Evolutionary conservation across 1,140 invertebrate genomes (phyloP), one percentile per base, ranked within the genome.

Genomic region (Penaeus indicus): DNA sequence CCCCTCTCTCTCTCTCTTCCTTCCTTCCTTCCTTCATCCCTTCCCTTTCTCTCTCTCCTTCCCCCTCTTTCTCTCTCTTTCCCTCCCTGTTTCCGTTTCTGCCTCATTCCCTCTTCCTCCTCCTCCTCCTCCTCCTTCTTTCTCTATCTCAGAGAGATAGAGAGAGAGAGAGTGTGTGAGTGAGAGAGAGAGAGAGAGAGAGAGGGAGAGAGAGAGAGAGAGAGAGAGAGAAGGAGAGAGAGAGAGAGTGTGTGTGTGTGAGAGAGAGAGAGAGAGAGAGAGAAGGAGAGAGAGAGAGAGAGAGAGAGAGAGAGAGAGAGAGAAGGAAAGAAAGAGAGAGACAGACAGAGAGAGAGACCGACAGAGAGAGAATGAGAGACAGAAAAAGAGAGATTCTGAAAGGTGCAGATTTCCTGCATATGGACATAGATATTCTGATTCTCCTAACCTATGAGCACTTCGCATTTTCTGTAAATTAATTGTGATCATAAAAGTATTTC

Each of bases 251-350:
- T 18, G 63, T 18, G 63, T 18, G 63, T 18, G 63, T 18, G 63
- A 64, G 63, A 64, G 63, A 64, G 63, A 64, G 63, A 64, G 63
- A 64, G 63, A 64, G 63, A 64, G 63, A 64, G 63, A 64, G 63
- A 64, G 63, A 64, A n/a, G n/a, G 63, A 64, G 63, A 64, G 63
- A 64, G 63, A 64, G 63, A 64, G 63, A 64, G 63, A 64, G 63
- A 64, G 63, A 64, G 63, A 64, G 63, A 64, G 63, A 64, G 63
- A 64, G 63, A 64, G 63, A 64, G 63, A 64, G 63, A 64, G 63
- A 64, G 63, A 64, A n/a, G n/a, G 63, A 64, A n/a, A 16, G 63
- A 64, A n/a, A 64, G 63, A 64, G 63, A 64, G 63, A 64, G 63
- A 64, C 16, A 64, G 63, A 64, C 16, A 64, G 63, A 64, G 63